These are phyloP conservation scores for Apostichopus japonicus DNA, from an alignment of 35 echinoderm and acorn worm species.

Conservation along the genomic window DNA sequence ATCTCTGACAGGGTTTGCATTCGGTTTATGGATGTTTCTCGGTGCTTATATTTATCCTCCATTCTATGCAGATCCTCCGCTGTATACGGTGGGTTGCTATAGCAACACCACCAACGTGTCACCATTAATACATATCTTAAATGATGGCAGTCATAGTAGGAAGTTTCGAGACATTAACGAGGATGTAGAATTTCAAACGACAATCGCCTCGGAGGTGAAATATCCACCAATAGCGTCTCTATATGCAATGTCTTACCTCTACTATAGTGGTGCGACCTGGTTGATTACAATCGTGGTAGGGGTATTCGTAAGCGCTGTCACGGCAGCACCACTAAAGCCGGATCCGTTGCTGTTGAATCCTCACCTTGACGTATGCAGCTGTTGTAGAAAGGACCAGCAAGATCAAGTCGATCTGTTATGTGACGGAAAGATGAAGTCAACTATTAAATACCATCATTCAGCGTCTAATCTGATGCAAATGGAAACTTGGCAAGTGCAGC, in stretches of 20 bases:
- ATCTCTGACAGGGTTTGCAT: conserved; percentile 13
- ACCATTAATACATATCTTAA: conserved; percentile 5
- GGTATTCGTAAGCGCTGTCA: conserved; percentile 41
- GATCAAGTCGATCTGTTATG: not conserved
- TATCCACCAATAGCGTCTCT: conserved; percentile 26
- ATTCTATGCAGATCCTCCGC: not conserved
- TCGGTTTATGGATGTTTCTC: conserved; percentile 45
- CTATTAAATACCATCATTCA: not conserved
- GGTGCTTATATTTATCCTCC: conserved; percentile 40
- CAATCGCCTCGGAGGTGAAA: not conserved
- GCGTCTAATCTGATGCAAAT: not conserved
- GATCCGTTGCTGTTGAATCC: conserved; percentile 27
- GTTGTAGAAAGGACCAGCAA: not conserved
- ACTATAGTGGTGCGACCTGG: conserved; percentile 53
- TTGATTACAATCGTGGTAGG: conserved; percentile 17
- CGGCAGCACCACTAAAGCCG: conserved; percentile 4
- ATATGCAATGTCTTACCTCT: conserved; percentile 46
- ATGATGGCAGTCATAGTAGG: not conserved
- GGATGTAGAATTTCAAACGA: not conserved
- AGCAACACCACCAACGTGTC: conserved; percentile 9
- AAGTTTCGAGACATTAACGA: not conserved
- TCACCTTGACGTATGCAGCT: conserved; percentile 17
- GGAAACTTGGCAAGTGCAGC: conserved; percentile 15
- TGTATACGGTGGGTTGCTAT: conserved; percentile 9
- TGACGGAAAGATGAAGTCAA: not conserved